A percentile compares a stretch with the other conserved stretches of the same genome.
Conservation (phyloP, 35 echinoderm and acorn worm species). For the Chiridota heheva region DNA sequence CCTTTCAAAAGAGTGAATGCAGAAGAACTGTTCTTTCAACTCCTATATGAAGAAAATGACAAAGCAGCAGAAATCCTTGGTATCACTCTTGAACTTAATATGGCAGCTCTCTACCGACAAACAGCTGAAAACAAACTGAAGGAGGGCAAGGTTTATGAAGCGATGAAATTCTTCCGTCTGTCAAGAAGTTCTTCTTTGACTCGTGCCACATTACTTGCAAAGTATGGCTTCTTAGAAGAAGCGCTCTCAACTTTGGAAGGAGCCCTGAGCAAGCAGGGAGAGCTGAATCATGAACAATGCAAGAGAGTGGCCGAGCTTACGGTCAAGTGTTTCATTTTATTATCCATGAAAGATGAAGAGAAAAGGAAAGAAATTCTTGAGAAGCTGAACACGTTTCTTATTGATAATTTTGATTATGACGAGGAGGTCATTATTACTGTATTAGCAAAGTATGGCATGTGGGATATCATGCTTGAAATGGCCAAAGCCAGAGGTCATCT, state of each 20-base stretch:
- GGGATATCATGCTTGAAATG: slow-evolving; percentile 69
- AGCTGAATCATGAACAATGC: slow-evolving; percentile 55
- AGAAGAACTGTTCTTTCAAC: slow-evolving; percentile 63
- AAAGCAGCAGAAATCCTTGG: slow-evolving; percentile 73
- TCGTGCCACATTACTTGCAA: slow-evolving; percentile 42
- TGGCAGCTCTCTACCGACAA: slow-evolving; percentile 65
- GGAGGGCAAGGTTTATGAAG: slow-evolving; percentile 48
- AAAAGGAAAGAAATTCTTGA: neutral
- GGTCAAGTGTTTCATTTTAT: slow-evolving; percentile 57
- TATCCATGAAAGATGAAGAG: neutral
- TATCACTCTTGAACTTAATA: slow-evolving; percentile 72
- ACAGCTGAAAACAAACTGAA: slow-evolving; percentile 70
- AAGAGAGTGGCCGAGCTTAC: slow-evolving; percentile 57
- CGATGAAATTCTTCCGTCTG: slow-evolving; percentile 60
- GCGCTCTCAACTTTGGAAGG: slow-evolving; percentile 48
- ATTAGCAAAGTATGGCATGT: slow-evolving; percentile 59
- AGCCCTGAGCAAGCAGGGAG: slow-evolving; percentile 33
- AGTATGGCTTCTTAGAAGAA: slow-evolving; percentile 58
- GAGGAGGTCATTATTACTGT: slow-evolving; percentile 52
- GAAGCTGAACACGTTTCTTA: slow-evolving; percentile 32
- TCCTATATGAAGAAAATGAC: slow-evolving; percentile 35
- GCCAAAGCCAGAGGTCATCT: slow-evolving; percentile 56
- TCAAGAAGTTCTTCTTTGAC: slow-evolving; percentile 60
- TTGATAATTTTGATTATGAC: slow-evolving; percentile 92
- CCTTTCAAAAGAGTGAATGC: slow-evolving; percentile 73